Evolutionary conservation across 1,140 invertebrate genomes (phyloP).

Genomic region (Drosophila guanche): DNA sequence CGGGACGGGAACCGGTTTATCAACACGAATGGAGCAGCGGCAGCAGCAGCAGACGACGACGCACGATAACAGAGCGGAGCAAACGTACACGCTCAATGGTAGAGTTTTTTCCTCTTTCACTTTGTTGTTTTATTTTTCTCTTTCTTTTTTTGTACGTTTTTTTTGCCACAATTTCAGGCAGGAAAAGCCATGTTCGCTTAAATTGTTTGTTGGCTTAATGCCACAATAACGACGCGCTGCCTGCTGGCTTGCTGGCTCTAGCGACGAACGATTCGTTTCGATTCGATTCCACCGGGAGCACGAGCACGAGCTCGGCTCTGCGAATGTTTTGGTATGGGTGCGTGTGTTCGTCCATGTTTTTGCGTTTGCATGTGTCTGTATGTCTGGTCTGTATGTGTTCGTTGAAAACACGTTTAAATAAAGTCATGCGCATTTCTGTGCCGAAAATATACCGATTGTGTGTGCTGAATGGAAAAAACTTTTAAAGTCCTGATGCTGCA

Average conservation of each 20-base stretch:
- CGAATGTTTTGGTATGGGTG: too few species aligned
- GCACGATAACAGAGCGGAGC: conserved; percentile 64
- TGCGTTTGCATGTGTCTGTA: conserved; percentile 3
- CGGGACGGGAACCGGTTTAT: conserved; percentile 71
- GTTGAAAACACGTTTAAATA: conserved; percentile 74
- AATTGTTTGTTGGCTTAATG: conserved; percentile 81
- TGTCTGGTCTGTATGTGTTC: conserved; percentile 25
- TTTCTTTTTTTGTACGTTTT: conserved; percentile 5
- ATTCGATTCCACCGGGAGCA: conserved; percentile 13
- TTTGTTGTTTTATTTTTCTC: conserved; percentile 19
- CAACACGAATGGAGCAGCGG: conserved; percentile 53
- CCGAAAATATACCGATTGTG: conserved; percentile 15
- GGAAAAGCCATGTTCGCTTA: conserved; percentile 77
- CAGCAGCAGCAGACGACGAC: conserved; percentile 12
- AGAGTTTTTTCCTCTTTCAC: conserved; percentile 38
- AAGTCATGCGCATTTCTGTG: conserved; percentile 73
- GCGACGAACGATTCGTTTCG: too few species aligned
- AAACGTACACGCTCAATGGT: conserved; percentile 59
- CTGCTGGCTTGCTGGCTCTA: conserved; percentile 9
- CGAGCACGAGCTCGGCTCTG: conserved; percentile 20
- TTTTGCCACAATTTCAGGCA: conserved; percentile 76
- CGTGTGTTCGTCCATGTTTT: too few species aligned
- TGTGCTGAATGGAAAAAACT: conserved; percentile 40
- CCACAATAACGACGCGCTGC: conserved; percentile 61
- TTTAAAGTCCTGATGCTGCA: conserved; percentile 58